A percentile compares a stretch with the other conserved stretches of the same genome.
Conservation (phyloP, 2,113 vertebrate genomes). For the Neolamprologus toae region DNA sequence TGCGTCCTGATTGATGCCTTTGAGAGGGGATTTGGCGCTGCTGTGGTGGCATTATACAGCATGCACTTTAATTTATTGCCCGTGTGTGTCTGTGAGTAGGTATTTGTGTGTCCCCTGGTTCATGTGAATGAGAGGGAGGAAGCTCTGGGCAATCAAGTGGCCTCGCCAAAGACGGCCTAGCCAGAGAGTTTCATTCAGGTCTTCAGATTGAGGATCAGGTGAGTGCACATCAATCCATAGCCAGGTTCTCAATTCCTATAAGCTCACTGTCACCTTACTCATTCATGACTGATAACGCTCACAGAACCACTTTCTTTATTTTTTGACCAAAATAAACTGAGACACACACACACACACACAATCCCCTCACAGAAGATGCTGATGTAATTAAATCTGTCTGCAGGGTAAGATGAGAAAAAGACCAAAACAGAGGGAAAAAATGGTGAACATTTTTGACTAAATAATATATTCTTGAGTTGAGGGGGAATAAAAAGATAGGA, state of each 20-base stretch:
- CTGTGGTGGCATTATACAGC: conserved; percentile 3
- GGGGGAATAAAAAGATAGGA: conserved; percentile 19
- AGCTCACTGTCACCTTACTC: not conserved
- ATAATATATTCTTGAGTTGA: conserved; percentile 16
- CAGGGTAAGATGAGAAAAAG: not conserved
- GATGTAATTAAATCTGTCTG: conserved; percentile 52
- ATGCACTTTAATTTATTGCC: conserved; percentile 26
- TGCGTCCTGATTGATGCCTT: conserved; percentile 31
- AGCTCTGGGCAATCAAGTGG: conserved; percentile 27
- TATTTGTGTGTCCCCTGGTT: not conserved
- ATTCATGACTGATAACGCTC: not conserved
- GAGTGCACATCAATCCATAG: not conserved
- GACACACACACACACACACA: not conserved
- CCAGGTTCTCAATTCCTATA: not conserved
- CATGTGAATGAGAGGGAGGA: not conserved
- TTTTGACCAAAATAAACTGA: conserved; percentile 25
- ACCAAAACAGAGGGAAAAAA: not conserved
- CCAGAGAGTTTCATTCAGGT: conserved; percentile 22
- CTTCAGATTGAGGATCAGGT: conserved; percentile 7
- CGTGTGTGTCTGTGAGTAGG: not conserved
- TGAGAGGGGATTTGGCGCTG: conserved; percentile 23
- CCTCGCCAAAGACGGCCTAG: not conserved
- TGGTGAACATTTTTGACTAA: not conserved
- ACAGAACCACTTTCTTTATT: not conserved
- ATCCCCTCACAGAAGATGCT: not conserved